Evolutionary conservation across 2,888 invertebrate species (phyloP), one percentile per base, ranked within the genome.

Genomic region (Chesias legatella): DNA sequence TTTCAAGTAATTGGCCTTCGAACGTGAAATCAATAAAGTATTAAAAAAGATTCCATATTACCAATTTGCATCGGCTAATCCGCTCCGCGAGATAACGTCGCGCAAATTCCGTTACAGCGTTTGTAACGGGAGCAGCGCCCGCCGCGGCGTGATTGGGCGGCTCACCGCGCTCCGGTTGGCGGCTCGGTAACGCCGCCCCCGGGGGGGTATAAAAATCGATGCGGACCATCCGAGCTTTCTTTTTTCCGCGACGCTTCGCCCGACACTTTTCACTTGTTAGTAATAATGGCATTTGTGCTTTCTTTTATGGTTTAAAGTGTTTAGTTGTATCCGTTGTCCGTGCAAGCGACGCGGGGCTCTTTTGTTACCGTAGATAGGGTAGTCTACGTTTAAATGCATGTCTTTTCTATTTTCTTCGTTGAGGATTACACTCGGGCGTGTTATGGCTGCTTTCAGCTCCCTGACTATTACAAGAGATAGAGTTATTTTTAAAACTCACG

Each of bases 191-290:
- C 82, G 81, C 84, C 83, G 81, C 85, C 85, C 72, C 82, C 61
- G 51, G 60, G 71, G 74, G 78, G 78, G 72, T 83, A 86, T 85
- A 86, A 88, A 88, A 88, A 88, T 88, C 88, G 81, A 88, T 88
- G 85, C 78, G 63, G 66, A 59, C 54, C 53, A 57, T 41, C 44
- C 58, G 51, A 61, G 53, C 71, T 62, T 68, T 84, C 79, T 80
- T 88, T 84, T 83, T 82, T 73, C 69, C 56, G 52, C 71, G 73
- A 62, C 75, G 79, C 78, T 72, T 67, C 77, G 63, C 53, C 58
- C 70, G 68, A 86, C 84, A 82, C 83, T 82, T 76, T 66, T 66
- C 77, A 63, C 75, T 78, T 80, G 79, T 73, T 71, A 73, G 71
- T 83, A 77, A 83, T 86, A 86, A 85, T 81, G 73, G 76, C 77